A percentile compares a stretch with the other conserved stretches of the same genome.
phyloP scores from a whole-genome alignment of 2,113 vertebrate genomes.

The Aythya baeri region DNA sequence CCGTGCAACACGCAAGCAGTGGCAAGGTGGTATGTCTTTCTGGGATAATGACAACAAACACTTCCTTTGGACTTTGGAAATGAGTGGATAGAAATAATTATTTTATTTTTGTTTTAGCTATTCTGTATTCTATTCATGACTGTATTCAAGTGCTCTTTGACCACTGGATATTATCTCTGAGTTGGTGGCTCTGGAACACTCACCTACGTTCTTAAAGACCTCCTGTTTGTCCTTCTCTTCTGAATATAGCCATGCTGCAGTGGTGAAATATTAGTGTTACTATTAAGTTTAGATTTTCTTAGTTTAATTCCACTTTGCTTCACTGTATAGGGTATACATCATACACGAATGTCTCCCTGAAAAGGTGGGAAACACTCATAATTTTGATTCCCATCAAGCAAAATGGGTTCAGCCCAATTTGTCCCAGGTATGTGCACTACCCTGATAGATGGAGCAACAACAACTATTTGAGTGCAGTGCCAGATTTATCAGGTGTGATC shows the following conservation, averaged over 20 bases:
- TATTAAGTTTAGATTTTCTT: neutral
- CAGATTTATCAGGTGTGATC: neutral
- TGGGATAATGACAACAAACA: neutral
- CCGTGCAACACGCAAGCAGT: neutral
- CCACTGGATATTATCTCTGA: neutral
- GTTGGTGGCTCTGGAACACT: neutral
- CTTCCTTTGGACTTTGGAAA: neutral
- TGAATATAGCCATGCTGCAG: neutral
- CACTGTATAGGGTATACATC: neutral
- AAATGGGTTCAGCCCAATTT: neutral
- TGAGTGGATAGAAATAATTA: neutral
- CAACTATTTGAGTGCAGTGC: accelerated
- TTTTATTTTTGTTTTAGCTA: neutral
- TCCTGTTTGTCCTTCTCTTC: neutral
- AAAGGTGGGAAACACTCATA: neutral
- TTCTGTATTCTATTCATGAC: neutral
- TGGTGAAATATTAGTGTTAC: neutral
- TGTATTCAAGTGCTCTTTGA: neutral
- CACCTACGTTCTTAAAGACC: neutral
- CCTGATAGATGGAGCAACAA: neutral
- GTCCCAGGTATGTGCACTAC: neutral
- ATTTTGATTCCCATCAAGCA: neutral
- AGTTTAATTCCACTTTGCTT: neutral
- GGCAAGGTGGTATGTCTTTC: neutral
- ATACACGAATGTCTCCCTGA: neutral